Base-by-base conservation (phyloP, 2,888 invertebrate genomes). In the Acronicta psi region DNA sequence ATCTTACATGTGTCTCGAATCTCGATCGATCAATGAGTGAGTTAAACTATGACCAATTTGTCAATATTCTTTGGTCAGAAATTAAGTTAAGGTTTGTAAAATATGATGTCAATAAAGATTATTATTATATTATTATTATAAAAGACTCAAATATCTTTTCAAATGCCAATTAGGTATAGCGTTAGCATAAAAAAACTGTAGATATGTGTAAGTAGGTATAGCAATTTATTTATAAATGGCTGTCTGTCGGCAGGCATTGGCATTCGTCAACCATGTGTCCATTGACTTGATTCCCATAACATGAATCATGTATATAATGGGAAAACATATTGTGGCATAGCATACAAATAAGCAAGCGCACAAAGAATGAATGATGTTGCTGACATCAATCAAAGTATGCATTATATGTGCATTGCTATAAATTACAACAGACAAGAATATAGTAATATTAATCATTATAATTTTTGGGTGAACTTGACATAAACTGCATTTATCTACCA, bases 331-430 rank as follows among this genome's bases (percentile, higher is more conserved):
- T n/a, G 18, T 66, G 63, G 50, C 50, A 44, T 40, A 44, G 82
- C 75, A 83, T 83, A 80, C 81, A 71, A 81, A 82, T 71, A 43
- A 69, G 61, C 42, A 10, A 50, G 36, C 38, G 60, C 53, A 78
- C 82, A 83, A 82, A 79, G 78, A 67, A 57, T 55, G 37, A 46
- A 54, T 47, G 34, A 54, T 45, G 18, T 65, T 38, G 40, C 45
- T 29, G 69, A 41, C 61, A 57, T 44, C 36, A 31, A n/a, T n/a
- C 43, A 31, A 40, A 20, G 5, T 38, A 50, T 50, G 29, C 36
- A 60, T 71, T 69, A n/a, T n/a, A n/a, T n/a, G n/a, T 29, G 25
- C 11, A 49, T 29, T 47, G 10, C 18, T 36, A 34, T 8, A 42
- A 58, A 50, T 46, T 46, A 37, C 23, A 18, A 50, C 11, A 11